Percentiles rank a stretch among this genome's conserved stretches.
These are phyloP conservation scores for Achroia grisella DNA, from an alignment of 1,140 invertebrate genomes.

Conservation along the genomic window DNA sequence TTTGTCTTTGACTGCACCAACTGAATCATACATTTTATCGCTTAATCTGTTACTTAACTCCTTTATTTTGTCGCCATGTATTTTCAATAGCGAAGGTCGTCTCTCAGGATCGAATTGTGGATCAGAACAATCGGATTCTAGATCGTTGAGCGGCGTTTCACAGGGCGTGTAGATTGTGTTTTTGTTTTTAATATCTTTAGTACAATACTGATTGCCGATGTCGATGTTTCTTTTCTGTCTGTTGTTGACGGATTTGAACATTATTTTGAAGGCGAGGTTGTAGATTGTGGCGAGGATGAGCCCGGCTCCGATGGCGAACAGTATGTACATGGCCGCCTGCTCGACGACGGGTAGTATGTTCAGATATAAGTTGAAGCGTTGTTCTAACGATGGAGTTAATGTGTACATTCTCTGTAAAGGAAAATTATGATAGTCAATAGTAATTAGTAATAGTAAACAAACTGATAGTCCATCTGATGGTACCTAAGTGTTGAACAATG, in stretches of 20 bases:
- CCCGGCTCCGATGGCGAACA: constrained; percentile 71
- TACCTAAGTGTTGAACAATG: too few relatives aligned
- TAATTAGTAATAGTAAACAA: background rate
- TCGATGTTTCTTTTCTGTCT: constrained; percentile 27
- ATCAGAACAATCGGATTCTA: constrained; percentile 33
- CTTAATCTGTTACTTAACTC: constrained; percentile 46
- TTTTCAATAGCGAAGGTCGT: constrained; percentile 32
- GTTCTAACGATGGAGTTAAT: constrained; percentile 76
- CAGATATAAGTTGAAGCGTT: constrained; percentile 82
- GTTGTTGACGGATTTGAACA: constrained; percentile 42
- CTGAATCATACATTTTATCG: constrained; percentile 46
- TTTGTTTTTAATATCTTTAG: constrained; percentile 21
- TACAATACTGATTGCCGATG: constrained; percentile 28
- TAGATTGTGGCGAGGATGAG: constrained; percentile 42
- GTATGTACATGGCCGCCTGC: constrained; percentile 74
- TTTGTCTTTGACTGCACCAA: constrained; percentile 38
- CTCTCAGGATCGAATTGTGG: constrained; percentile 19
- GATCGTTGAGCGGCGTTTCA: constrained; percentile 48
- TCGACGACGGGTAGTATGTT: constrained; percentile 79
- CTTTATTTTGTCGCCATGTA: constrained; percentile 46
- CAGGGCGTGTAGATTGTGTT: constrained; percentile 50
- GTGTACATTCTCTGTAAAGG: constrained; percentile 79
- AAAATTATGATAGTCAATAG: constrained; percentile 14
- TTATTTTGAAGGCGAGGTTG: constrained; percentile 53
- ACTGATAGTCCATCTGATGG: too few relatives aligned